Conservation (phyloP, 92 coral and sea anemone species). For the Phenganax stokvisi region DNA sequence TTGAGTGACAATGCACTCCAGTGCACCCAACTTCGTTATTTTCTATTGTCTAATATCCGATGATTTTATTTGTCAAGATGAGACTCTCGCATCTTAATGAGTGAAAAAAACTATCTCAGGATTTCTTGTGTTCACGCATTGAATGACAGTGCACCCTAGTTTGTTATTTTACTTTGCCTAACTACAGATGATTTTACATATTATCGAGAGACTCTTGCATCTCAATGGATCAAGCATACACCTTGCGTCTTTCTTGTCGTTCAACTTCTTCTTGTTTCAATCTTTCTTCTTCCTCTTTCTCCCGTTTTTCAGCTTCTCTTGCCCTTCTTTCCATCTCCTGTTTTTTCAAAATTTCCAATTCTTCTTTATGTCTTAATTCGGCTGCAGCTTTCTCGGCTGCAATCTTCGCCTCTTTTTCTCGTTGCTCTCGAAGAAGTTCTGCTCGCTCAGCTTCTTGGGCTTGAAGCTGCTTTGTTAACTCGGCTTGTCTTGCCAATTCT, state of each 20-base stretch:
- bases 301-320: conserved; percentile 5
- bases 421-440: conserved; percentile 18
- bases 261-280: conserved; percentile 67
- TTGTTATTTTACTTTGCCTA: too few species aligned
- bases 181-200: too few species aligned
- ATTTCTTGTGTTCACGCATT: too few species aligned
- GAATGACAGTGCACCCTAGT: not conserved
- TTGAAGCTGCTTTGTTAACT: conserved; percentile 66
- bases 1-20: not conserved
- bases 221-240: conserved; percentile 11
- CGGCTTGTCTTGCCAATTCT: conserved; percentile 73
- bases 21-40: too few species aligned
- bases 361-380: conserved; percentile 17
- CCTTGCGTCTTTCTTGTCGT: conserved; percentile 84
- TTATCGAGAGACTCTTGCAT: not conserved
- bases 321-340: conserved; percentile 24
- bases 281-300: conserved; percentile 52
- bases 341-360: conserved; percentile 2
- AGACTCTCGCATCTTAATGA: not conserved
- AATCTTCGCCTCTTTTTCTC: not conserved
- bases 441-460: conserved; percentile 72
- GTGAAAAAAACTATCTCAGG: not conserved
- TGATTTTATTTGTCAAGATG: too few species aligned
- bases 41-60: too few species aligned
- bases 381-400: conserved; percentile 20